Evolutionary conservation across 2,888 invertebrate genomes (phyloP).

Genomic region (Notocelia uddmanniana): DNA sequence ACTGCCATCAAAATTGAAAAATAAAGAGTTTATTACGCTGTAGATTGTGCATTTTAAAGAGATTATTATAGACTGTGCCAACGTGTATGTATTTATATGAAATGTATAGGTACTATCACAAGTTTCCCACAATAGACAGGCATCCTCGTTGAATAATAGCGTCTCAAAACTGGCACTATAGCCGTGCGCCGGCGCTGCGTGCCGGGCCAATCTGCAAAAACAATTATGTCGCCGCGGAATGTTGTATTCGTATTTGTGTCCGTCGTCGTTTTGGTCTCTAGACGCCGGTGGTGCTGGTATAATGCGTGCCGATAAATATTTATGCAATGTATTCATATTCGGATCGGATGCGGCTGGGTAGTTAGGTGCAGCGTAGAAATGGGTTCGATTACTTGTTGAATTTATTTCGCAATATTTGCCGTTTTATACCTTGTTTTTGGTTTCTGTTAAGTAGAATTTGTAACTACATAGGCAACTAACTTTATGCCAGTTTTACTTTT

Average conservation of each 20-base stretch:
- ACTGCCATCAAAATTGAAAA: too few relatives aligned
- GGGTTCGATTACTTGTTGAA: constrained; percentile 44
- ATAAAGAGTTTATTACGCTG: too few relatives aligned
- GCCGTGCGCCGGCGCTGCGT: constrained; percentile 71
- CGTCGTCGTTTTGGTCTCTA: constrained; percentile 67
- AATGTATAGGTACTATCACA: background rate
- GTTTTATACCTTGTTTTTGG: background rate
- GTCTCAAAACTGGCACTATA: constrained; percentile 76
- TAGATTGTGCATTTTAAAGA: background rate
- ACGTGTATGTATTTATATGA: background rate
- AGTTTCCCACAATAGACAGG: constrained; percentile 50
- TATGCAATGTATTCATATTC: constrained; percentile 82
- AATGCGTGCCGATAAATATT: constrained; percentile 80
- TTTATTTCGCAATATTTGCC: background rate
- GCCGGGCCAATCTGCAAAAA: constrained; percentile 76
- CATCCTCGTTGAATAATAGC: constrained; percentile 57
- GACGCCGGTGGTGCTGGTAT: constrained; percentile 68
- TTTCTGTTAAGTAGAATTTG: too few relatives aligned
- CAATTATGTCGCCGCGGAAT: constrained; percentile 75
- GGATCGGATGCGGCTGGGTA: constrained; percentile 46
- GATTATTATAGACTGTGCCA: background rate
- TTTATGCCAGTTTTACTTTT: too few relatives aligned
- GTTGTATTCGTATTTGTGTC: constrained; percentile 65
- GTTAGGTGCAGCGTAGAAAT: constrained; percentile 30
- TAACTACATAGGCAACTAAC: too few relatives aligned